Evolutionary conservation across 2,113 vertebrate genomes (phyloP), one percentile per base, ranked within the genome.

Genomic region (Spizaetus ornatus): DNA sequence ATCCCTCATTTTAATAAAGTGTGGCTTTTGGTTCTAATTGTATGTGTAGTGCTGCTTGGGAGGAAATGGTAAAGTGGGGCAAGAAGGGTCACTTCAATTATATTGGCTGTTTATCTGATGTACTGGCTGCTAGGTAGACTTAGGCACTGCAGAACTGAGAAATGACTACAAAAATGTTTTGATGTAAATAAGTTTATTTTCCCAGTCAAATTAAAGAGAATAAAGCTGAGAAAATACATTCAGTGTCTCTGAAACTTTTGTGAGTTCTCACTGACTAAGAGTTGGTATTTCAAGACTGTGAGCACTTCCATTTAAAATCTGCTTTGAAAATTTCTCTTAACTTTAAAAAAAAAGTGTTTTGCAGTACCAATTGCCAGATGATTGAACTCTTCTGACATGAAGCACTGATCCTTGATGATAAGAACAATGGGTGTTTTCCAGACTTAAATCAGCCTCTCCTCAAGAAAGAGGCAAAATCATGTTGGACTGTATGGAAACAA

Each of bases 361-460:
- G 52, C 34, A 36, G 2, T 70, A 48, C 12, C 0, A 0, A 27
- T 42, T 63, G 40, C 36, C n/a, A 58, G 38, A 18, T 12, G 3
- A 43, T n/a, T 81, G 27, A 86, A 26, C 13, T 72, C 38, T 77
- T 73, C 47, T 43, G 31, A 43, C 6, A 4, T 17, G 31, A 88
- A 45, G 55, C 15, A 16, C 38, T 74, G 40, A 52, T 76, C n/a
- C 19, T 72, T 84, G 26, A 47, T 84, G 6, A n/a, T 71, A 48
- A 72, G 31, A 88, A 16, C 13, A 45, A 3, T 42, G 17, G 58
- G 12, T 85, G 36, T 89, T 80, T 92, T 67, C 42, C 21, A 25
- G 32, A 19, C 11, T 19, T 82, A 74, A 55, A 76, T 72, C 47
- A 52, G 23, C 23, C 16, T 67, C 11, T 73, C 6, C n/a, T 76